Evolutionary conservation across 2,888 invertebrate genomes (phyloP).

Genomic region (Drosophila heteroneura): DNA sequence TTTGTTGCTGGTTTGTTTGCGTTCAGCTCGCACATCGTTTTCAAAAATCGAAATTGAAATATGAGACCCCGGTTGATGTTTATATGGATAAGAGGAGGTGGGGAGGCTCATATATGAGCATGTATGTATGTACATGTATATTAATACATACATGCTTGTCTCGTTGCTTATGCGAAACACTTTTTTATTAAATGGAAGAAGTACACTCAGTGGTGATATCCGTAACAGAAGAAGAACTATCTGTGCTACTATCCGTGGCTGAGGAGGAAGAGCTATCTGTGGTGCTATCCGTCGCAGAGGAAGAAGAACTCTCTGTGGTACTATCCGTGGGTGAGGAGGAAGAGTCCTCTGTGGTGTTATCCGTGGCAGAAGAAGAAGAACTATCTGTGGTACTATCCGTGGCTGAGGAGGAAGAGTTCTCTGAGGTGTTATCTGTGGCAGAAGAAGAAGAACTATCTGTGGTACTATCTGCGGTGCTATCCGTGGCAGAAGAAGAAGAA

Average conservation of each 20-base stretch:
- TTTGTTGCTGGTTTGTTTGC: constrained; percentile 64
- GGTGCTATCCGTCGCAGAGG: not conserved
- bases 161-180: constrained; percentile 52
- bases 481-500: not conserved
- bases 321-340: not conserved
- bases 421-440: not conserved
- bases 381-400: not conserved
- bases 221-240: not conserved
- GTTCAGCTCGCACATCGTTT: constrained; percentile 72
- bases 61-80: constrained; percentile 61
- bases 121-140: not conserved
- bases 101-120: not conserved
- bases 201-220: not conserved
- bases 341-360: not conserved
- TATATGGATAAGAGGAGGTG: constrained; percentile 12
- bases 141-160: constrained; percentile 12
- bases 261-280: not conserved
- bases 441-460: not conserved
- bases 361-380: not conserved
- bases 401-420: not conserved
- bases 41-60: constrained; percentile 79
- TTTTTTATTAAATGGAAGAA: constrained; percentile 17
- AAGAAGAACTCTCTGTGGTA: not conserved
- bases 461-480: no score
- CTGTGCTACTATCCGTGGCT: not conserved